These are phyloP conservation scores for Gymnogyps californianus DNA, from an alignment of 2,113 vertebrate species.

Conservation along the genomic window DNA sequence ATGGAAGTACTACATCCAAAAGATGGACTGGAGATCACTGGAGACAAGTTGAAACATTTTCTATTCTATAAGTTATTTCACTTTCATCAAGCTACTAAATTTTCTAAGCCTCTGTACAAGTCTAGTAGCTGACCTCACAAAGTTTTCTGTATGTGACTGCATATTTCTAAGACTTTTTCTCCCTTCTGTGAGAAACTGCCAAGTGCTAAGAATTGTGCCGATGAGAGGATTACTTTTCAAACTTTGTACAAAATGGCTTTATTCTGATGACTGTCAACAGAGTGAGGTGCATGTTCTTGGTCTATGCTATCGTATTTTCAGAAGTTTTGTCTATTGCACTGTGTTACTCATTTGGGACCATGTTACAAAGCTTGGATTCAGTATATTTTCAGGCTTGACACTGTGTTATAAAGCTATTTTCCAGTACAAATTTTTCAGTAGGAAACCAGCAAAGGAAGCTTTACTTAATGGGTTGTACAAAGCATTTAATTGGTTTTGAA, in stretches of 20 bases:
- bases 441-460: background rate
- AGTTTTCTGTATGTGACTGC: background rate
- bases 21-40: background rate
- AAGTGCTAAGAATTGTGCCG: background rate
- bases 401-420: background rate
- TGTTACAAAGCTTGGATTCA: conserved; percentile 39
- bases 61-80: background rate
- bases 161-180: background rate
- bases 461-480: background rate
- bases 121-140: background rate
- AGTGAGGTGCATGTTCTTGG: background rate
- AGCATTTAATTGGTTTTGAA: conserved; percentile 16
- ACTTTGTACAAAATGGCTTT: background rate
- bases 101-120: background rate
- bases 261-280: background rate
- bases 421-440: background rate
- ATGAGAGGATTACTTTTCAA: background rate
- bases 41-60: background rate
- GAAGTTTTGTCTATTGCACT: background rate
- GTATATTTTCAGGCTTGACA: background rate
- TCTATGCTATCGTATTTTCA: background rate
- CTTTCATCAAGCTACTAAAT: background rate
- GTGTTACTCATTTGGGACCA: background rate
- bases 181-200: background rate
- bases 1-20: background rate